A percentile compares a stretch with the other conserved stretches of the same genome.
Evolutionary conservation across 1,140 invertebrate genomes (phyloP).

Genomic region (Xylocopa sonorina): DNA sequence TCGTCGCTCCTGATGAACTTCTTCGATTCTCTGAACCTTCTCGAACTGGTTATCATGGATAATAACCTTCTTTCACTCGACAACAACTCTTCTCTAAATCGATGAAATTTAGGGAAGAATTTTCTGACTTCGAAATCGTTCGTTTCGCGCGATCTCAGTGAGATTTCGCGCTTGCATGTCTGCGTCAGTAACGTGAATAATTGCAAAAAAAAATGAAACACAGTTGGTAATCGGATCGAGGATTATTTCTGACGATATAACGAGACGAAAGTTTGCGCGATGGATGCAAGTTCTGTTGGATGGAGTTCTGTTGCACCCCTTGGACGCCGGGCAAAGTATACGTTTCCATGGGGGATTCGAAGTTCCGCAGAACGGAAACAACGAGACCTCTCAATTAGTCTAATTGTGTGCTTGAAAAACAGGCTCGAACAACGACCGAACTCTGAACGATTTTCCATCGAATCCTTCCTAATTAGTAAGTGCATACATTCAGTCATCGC

Average conservation of each 20-base stretch:
- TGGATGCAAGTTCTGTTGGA: no score
- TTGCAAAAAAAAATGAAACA: no score
- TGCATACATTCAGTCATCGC: constrained; percentile 15
- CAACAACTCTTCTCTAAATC: no score
- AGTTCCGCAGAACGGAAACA: constrained; percentile 26
- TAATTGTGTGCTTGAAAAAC: constrained; percentile 47
- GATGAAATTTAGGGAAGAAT: no score
- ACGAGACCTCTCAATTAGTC: constrained; percentile 40
- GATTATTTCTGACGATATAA: neutral
- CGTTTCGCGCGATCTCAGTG: no score
- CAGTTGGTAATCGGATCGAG: neutral
- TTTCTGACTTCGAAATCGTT: no score
- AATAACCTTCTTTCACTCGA: no score
- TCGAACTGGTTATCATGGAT: no score
- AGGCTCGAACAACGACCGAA: constrained; percentile 17
- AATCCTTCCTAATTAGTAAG: constrained; percentile 29
- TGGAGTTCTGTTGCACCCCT: constrained; percentile 7
- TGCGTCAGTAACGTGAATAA: no score
- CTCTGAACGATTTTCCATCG: constrained; percentile 38
- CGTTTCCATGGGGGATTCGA: neutral
- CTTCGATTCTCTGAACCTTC: no score
- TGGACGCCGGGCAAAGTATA: neutral
- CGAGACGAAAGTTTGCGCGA: neutral
- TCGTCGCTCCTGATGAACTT: no score
- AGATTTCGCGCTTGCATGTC: no score